Evolutionary conservation across 2,113 vertebrate genomes (phyloP), one percentile per base, ranked within the genome.

Genomic region (Bombycilla garrulus): DNA sequence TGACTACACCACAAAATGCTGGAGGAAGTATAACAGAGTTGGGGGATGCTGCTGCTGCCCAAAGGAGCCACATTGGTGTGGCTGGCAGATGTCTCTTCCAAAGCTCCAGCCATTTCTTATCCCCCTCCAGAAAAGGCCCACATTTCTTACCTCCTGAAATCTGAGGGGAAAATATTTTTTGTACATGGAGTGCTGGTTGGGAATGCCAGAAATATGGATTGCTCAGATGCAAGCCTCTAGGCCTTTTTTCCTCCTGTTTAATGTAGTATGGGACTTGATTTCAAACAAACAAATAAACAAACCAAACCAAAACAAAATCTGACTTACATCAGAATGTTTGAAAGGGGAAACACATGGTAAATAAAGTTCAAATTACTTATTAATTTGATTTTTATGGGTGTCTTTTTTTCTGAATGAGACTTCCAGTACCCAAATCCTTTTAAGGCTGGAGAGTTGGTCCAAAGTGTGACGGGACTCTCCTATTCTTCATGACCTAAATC

Each of bases 401-500:
- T 69, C 69, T 71, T 70, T 80, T 86, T 73, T 92, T 64, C 73
- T 60, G 35, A 40, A 74, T 79, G 56, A 85, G 22, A 36, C 31
- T 95, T 64, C 29, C 25, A 84, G 76, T 21, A 36, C 57, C 73
- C 8, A 4, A 77, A 79, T 79, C 31, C 65, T 96, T 93, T 93
- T 66, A 88, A 88, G 67, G 48, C 19, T n/a, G 44, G 25, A 81
- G 81, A 95, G 78, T 70, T 79, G 88, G 47, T 91, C 94, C 91
- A 74, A 90, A 97, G 71, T 86, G 42, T 86, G 95, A 72, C 73
- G 81, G 83, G 90, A 90, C 72, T 92, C 71, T 89, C 36, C 56
- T 83, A 4, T 91, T 93, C 94, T 93, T 84, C 81, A 58, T 73
- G 89, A 96, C 95, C 92, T 84, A 91, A 85, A 84, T 77, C 87